A percentile compares a stretch with the other conserved stretches of the same genome.
Evolutionary conservation across 2,888 invertebrate genomes (phyloP).

Genomic region (Philhelius pedissequus): DNA sequence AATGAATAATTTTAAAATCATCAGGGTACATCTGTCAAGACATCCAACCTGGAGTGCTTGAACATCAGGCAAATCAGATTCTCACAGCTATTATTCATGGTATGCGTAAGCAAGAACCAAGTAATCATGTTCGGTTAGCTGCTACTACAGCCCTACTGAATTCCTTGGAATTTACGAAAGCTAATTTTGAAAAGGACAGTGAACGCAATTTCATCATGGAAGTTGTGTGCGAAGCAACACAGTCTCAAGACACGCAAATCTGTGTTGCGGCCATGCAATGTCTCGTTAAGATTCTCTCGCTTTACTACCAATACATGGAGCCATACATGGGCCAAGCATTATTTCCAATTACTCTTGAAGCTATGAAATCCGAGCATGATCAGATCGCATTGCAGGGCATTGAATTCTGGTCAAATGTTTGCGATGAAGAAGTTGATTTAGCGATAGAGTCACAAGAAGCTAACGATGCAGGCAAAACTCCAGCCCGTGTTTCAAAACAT

Average conservation of each 20-base stretch:
- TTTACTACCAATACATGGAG: constrained; percentile 99
- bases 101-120: constrained; percentile 96
- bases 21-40: constrained; percentile 95
- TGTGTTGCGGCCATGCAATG: constrained; percentile 98
- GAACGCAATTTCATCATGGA: constrained; percentile 99
- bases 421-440: constrained; percentile 99
- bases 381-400: constrained; percentile 98
- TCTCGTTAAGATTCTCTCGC: constrained; percentile 97
- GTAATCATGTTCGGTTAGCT: constrained; percentile 95
- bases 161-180: constrained; percentile 98
- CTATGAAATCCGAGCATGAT: constrained; percentile 98
- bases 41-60: constrained; percentile 95
- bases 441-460: constrained; percentile 97
- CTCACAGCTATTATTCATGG: constrained; percentile 99
- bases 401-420: constrained; percentile 99
- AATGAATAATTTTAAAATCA: neutral
- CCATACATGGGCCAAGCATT: constrained; percentile 98
- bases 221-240: constrained; percentile 99
- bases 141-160: constrained; percentile 98
- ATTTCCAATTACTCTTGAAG: constrained; percentile 98
- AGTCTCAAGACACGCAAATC: constrained; percentile 93
- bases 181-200: constrained; percentile 98
- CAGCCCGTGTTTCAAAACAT: constrained; percentile 93
- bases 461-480: constrained; percentile 94
- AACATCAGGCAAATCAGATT: constrained; percentile 96